phyloP scores from a whole-genome alignment of 2,888 invertebrate species.

The Eucera pruinosa region DNA sequence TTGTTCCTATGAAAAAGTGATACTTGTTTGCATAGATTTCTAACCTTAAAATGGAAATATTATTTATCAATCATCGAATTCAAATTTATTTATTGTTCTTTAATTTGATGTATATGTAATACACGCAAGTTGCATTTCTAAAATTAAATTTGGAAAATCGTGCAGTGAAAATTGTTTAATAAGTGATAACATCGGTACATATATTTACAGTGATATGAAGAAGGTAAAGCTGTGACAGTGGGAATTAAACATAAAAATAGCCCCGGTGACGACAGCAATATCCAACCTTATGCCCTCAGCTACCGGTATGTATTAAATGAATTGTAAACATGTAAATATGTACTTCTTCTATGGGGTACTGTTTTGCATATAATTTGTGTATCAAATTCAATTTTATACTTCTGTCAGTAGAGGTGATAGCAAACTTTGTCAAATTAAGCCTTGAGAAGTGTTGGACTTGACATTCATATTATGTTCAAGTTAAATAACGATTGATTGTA shows the following conservation, averaged over 20 bases:
- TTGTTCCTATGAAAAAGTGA: slow-evolving; percentile 18
- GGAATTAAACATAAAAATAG: slow-evolving; percentile 65
- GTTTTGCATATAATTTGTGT: slow-evolving; percentile 18
- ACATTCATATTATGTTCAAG: slow-evolving; percentile 16
- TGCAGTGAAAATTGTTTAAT: neutral
- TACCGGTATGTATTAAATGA: slow-evolving; percentile 72
- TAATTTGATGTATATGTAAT: neutral
- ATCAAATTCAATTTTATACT: neutral
- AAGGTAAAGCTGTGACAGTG: slow-evolving; percentile 68
- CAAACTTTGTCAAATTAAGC: slow-evolving; percentile 3
- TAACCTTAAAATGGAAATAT: slow-evolving; percentile 57
- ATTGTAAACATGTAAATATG: slow-evolving; percentile 1
- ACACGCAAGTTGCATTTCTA: neutral
- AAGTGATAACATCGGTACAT: slow-evolving; percentile 30
- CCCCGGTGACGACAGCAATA: slow-evolving; percentile 68
- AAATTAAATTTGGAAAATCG: slow-evolving; percentile 3
- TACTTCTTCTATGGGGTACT: slow-evolving; percentile 7
- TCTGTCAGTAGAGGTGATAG: neutral
- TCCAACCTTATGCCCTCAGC: slow-evolving; percentile 80
- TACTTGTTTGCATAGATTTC: slow-evolving; percentile 56
- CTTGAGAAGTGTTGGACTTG: slow-evolving; percentile 44
- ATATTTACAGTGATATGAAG: slow-evolving; percentile 76
- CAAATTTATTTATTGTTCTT: slow-evolving; percentile 1
- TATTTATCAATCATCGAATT: slow-evolving; percentile 30
- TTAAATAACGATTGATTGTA: slow-evolving; percentile 28